Evolutionary conservation across 2,888 invertebrate genomes (phyloP).

Genomic region (Amphiduros pacificus): DNA sequence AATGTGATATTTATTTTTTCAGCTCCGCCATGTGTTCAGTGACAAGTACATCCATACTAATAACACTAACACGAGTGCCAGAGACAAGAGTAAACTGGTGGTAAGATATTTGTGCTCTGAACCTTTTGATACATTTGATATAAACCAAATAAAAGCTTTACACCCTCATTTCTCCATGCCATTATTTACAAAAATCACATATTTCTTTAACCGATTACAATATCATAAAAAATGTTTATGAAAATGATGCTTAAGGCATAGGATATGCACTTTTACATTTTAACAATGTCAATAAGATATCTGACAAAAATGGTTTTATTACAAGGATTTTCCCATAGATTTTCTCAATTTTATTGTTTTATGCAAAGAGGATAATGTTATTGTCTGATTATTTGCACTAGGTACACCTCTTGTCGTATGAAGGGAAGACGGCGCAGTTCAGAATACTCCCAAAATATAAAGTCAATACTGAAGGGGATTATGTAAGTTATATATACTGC

Average conservation of each 20-base stretch:
- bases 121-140: too few species aligned
- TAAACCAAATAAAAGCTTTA: too few species aligned
- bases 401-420: slow-evolving; percentile 3
- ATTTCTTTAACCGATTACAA: too few species aligned
- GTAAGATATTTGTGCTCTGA: slow-evolving; percentile 17
- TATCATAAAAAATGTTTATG: too few species aligned
- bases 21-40: slow-evolving; percentile 35
- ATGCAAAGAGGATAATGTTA: neutral
- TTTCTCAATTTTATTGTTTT: neutral
- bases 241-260: too few species aligned
- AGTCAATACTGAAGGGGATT: slow-evolving; percentile 57
- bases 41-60: slow-evolving; percentile 29
- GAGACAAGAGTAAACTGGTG: slow-evolving; percentile 26
- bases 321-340: neutral
- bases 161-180: too few species aligned
- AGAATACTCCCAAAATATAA: slow-evolving; percentile 54
- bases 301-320: neutral
- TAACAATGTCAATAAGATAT: neutral
- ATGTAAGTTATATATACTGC: slow-evolving; percentile 34
- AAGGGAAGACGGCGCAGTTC: slow-evolving; percentile 51
- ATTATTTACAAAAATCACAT: too few species aligned
- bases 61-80: slow-evolving; percentile 20
- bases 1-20: slow-evolving; percentile 19
- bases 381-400: neutral
- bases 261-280: too few species aligned